Evolutionary conservation across 1,140 invertebrate genomes (phyloP), one percentile per base, ranked within the genome.

Genomic region (Apis laboriosa): DNA sequence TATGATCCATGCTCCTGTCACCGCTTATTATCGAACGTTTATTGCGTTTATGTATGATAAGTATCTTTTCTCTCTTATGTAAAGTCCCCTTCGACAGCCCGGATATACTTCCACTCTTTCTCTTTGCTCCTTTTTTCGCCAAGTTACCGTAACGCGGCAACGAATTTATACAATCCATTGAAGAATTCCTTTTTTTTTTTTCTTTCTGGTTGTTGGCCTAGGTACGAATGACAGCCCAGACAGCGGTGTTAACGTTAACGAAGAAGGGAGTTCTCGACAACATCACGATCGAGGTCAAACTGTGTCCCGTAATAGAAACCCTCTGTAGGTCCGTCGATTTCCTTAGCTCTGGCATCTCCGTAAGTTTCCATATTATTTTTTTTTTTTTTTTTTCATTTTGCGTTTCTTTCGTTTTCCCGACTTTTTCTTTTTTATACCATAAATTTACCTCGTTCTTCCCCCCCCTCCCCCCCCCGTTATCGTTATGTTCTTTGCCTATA

Each of bases 221-320:
- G 96, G 96, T 96, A 63, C 93, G 96, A 67, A 96, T 96, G 90
- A 95, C 95, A 19, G 95, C 96, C 24, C 96, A 96, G 86, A 93
- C 94, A 21, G 94, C 95, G n/a, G 90, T 97, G 19, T 85, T 96
- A 71, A 92, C 94, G 19, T 90, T 97, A 9, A 90, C 97, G 81
- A 96, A 97, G 92, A 95, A 95, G 78, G 94, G 94, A 56, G 91
- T 97, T 13, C 93, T 97, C 53, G 94, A 94, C 55, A 93, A 94
- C 81, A 93, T 92, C 58, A 95, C 96, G 81, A 94, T 97, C 60
- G 95, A 96, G 86, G 91, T 95, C 28, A 94, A 95, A 88, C 94
- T 97, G 17, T 96, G 95, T 84, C 95, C 95, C 24, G 94, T 95
- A 19, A 94, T 92, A 61, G 88, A 92, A 60, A 28, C 63, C 21